Base-by-base conservation (phyloP, 2,113 vertebrate genomes). In the Panurus biarmicus region DNA sequence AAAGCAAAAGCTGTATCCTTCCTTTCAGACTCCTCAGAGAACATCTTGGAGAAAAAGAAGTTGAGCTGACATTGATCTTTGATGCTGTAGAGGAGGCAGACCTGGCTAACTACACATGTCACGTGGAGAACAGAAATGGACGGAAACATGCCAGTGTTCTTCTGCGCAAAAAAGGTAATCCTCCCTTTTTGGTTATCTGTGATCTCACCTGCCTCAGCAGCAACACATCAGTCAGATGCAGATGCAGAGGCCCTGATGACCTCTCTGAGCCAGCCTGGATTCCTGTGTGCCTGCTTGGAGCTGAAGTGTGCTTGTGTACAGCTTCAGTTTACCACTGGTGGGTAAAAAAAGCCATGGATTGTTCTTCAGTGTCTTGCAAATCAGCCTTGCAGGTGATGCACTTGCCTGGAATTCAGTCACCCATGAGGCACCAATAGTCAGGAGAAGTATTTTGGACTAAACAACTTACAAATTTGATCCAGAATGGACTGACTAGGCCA, bases 31-130 rank as follows among this genome's bases (percentile, higher is more conserved):
- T 99, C 80, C 92, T 99, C 92, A 98, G 98, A 97, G 99, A 99
- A 89, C 98, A 99, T 95, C 98, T 99, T 83, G 99, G 99, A 90
- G 99, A 99, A 98, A 99, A 99, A 96, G 99, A 99, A 97, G 98
- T 99, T 91, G 98, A 99, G 94, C 76, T 99, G 40, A 97, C 98
- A 29, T 93, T 99, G 88, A 98, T 98, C 36, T 99, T 99, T 94
- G 99, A 99, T 77, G 98, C 98, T 23, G 98, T 99, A 53, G 98
- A 98, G 75, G 99, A 99, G 90, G 96, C 97, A 58, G 99, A 99
- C 96, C 96, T 99, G 96, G 99, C 98, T 33, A 99, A 99, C 97
- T 99, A 99, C 75, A 99, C 98, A 1, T 99, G 99, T 82, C 98
- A 99, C 1, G 98, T 99, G 78, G 99, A 99, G 96, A 99, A 99